Evolutionary conservation across 2,888 invertebrate species (phyloP).

Genomic region (Congeria kusceri): DNA sequence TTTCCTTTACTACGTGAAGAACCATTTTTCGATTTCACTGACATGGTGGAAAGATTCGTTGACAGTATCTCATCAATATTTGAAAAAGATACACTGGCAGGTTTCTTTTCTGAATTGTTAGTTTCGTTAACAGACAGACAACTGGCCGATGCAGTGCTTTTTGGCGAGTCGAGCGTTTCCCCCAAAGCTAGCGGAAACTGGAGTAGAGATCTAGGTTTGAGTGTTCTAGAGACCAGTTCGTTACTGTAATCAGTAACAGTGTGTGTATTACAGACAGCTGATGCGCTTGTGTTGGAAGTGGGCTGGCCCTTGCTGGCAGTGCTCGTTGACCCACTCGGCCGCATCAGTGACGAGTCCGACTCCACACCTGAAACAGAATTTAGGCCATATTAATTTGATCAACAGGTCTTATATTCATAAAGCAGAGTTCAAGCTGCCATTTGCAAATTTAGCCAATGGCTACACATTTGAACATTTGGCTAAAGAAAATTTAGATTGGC

Average conservation of each 20-base stretch:
- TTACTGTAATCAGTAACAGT: constrained; percentile 4
- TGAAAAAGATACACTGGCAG: constrained; percentile 49
- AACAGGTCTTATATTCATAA: no score
- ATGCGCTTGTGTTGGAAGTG: constrained; percentile 4
- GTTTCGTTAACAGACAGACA: constrained; percentile 25
- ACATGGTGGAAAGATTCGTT: constrained; percentile 46
- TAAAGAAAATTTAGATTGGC: no score
- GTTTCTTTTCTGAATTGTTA: constrained; percentile 21
- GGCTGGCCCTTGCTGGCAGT: not conserved
- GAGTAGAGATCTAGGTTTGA: constrained; percentile 16
- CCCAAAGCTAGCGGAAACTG: constrained; percentile 1
- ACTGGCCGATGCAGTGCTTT: constrained; percentile 38
- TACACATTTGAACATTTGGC: no score
- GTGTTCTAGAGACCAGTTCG: constrained; percentile 13
- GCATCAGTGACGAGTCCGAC: constrained; percentile 54
- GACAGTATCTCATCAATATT: constrained; percentile 52
- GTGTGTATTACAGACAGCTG: constrained; percentile 10
- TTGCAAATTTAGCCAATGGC: no score
- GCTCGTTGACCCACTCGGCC: constrained; percentile 10
- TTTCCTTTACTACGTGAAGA: constrained; percentile 44
- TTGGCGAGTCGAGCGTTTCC: constrained; percentile 12
- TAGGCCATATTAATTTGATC: no score
- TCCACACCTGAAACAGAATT: constrained; percentile 48
- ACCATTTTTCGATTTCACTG: constrained; percentile 57
- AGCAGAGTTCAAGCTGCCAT: no score